phyloP scores from a whole-genome alignment of 2,797 vertebrate species.

The Peromyscus nudipes region DNA sequence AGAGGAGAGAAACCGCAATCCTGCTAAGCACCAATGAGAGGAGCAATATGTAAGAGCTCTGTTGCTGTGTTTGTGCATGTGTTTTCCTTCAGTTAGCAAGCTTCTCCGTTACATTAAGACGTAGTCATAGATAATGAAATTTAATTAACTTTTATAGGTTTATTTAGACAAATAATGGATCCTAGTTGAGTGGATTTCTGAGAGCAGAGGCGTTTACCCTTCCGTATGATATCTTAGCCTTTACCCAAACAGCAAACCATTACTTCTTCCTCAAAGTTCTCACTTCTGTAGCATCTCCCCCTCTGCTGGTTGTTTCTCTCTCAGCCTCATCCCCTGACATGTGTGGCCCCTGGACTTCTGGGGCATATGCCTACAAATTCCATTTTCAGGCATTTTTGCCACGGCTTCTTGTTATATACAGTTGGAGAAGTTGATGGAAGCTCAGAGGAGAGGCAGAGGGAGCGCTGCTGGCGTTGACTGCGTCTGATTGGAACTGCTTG shows the following conservation, averaged over 20 bases:
- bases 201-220: slow-evolving; percentile 59
- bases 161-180: slow-evolving; percentile 64
- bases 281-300: not conserved
- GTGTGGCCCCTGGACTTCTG: not conserved
- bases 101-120: slow-evolving; percentile 72
- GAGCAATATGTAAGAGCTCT: slow-evolving; percentile 17
- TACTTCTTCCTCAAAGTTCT: slow-evolving; percentile 11
- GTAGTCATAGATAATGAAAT: slow-evolving; percentile 63
- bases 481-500: not conserved
- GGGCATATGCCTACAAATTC: slow-evolving; percentile 13
- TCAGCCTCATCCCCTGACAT: not conserved
- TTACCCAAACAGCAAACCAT: slow-evolving; percentile 29
- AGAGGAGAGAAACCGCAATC: slow-evolving; percentile 64
- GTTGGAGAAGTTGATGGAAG: not conserved
- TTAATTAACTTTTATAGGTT: slow-evolving; percentile 75
- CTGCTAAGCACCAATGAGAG: slow-evolving; percentile 58
- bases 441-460: not conserved
- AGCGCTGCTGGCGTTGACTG: not conserved
- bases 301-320: slow-evolving; percentile 3
- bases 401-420: not conserved
- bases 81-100: slow-evolving; percentile 67
- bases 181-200: slow-evolving; percentile 63
- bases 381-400: not conserved
- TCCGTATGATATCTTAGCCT: not conserved
- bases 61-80: slow-evolving; percentile 16